phyloP scores from a whole-genome alignment of 2,797 vertebrate genomes.

The Poeciliopsis presidionis region DNA sequence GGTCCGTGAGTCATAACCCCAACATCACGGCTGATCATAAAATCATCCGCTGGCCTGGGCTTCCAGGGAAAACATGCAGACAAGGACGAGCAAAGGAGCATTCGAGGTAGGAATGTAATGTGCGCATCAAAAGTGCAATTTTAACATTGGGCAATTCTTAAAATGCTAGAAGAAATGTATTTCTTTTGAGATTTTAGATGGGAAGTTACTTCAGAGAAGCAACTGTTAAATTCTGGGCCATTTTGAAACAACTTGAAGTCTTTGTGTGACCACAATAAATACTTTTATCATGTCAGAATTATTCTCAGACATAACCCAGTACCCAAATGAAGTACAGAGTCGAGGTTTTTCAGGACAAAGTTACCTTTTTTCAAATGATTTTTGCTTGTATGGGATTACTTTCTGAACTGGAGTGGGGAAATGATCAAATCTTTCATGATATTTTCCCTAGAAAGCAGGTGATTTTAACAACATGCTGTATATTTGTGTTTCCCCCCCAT shows the following conservation, averaged over 20 bases:
- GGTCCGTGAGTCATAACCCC: constrained; percentile 8
- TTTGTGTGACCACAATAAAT: not conserved
- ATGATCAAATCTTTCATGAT: not conserved
- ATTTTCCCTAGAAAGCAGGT: not conserved
- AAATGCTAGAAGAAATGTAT: not conserved
- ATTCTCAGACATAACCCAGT: not conserved
- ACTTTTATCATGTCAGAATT: not conserved
- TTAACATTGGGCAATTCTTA: not conserved
- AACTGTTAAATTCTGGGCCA: not conserved
- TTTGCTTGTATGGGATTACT: not conserved
- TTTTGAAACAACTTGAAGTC: not conserved
- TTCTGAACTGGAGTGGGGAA: not conserved
- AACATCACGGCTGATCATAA: constrained; percentile 21
- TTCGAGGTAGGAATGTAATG: not conserved
- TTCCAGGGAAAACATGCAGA: not conserved
- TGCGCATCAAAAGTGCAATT: not conserved
- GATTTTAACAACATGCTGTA: not conserved
- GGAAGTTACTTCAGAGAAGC: not conserved
- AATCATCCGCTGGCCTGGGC: constrained; percentile 5
- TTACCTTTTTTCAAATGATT: not conserved
- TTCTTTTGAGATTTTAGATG: not conserved
- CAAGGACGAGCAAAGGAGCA: not conserved
- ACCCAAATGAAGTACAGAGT: not conserved
- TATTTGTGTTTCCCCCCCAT: not conserved
- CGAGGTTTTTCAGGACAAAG: not conserved